Evolutionary conservation across 2,797 vertebrate genomes (phyloP), one percentile per base, ranked within the genome.

Genomic region (Hydrocynus forskahlii): DNA sequence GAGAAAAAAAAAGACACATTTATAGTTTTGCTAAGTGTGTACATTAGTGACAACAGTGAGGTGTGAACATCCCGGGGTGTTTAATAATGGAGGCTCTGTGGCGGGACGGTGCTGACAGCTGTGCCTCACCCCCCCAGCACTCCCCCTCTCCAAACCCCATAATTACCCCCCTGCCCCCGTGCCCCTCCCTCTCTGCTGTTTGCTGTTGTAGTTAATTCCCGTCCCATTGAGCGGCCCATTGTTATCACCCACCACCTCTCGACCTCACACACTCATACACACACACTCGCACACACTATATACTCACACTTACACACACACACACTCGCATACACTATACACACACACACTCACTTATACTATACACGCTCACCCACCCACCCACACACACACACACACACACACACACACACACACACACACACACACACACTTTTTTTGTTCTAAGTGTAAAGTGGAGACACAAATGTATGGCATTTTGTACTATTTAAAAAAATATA

Each of bases 161-260:
- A 86, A 86, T 86, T 83, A 86, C 72, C 81, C 59, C 81, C 79
- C 63, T 78, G 60, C 35, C 73, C 16, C n/a, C 7, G 57, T 7
- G 17, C 14, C 57, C 73, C 38, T 35, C 73, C 73, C 38, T 35
- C 57, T 13, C 10, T 7, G 13, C 67, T 50, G 67, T 67, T 52
- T 50, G 4, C 57, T 57, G 68, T 78, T 81, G 79, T 70, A 64
- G 79, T 74, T 79, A 64, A 73, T 83, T 84, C 76, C 72, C 29
- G 60, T 66, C 80, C 45, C 81, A 75, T 81, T 78, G 52, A 66
- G 19, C 19, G 43, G 52, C 54, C 71, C 55, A 23, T 72, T 76
- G 66, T 73, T 57, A 69, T 67, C 52, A 78, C 43, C 71, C 69
- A 76, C 66, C 21, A 71, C 45, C 67, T 63, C 45, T 77, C 74